Conservation (phyloP, 2,888 invertebrate species). For the Acanthopleura granulata region DNA sequence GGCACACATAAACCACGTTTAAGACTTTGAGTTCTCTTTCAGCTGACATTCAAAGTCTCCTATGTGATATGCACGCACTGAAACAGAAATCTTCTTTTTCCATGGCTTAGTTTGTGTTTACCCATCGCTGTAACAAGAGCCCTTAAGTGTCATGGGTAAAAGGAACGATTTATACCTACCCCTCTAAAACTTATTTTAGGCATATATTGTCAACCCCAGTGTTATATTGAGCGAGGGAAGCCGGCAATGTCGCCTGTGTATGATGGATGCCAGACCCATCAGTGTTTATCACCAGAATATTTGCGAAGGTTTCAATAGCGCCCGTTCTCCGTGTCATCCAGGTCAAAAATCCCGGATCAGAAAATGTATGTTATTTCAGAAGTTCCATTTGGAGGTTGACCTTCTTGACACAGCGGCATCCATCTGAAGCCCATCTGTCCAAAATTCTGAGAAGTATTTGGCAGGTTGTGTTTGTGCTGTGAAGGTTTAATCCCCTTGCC, state of each 20-base stretch:
- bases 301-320: background rate
- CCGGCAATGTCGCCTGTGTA: background rate
- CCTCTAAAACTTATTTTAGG: background rate
- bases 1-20: too few species aligned
- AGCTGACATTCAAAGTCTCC: too few species aligned
- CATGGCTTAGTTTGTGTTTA: too few species aligned
- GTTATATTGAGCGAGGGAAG: too few species aligned
- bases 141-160: too few species aligned
- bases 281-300: background rate
- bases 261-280: background rate
- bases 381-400: background rate
- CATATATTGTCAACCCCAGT: background rate
- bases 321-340: background rate
- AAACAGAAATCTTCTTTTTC: too few species aligned
- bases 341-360: background rate
- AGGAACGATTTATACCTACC: background rate
- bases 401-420: background rate
- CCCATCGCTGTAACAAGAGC: too few species aligned
- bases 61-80: too few species aligned
- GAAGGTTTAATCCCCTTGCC: background rate
- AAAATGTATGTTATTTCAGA: background rate
- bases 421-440: slow-evolving; percentile 5
- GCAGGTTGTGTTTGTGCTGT: slow-evolving; percentile 4
- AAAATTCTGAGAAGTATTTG: slow-evolving; percentile 7
- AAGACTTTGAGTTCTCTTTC: too few species aligned